A percentile compares a stretch with the other conserved stretches of the same genome.
phyloP scores from a whole-genome alignment of 2,888 invertebrate genomes.

The Leptopilina syphax region DNA sequence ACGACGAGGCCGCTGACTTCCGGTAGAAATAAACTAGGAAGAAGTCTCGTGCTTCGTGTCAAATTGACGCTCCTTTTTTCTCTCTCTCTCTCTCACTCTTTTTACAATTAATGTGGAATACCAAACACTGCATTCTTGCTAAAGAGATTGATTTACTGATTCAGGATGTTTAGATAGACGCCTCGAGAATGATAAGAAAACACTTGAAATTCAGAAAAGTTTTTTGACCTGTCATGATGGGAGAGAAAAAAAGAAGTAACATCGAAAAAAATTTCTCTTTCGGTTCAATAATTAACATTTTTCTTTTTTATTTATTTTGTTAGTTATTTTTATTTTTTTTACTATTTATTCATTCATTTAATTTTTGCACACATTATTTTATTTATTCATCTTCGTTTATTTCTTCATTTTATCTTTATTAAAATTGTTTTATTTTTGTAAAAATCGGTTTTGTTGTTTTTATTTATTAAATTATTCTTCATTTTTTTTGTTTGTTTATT shows the following conservation, averaged over 20 bases:
- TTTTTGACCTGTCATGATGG: not conserved
- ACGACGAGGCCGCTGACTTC: constrained; percentile 67
- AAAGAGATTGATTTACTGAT: constrained; percentile 24
- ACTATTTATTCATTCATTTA: too few relatives aligned
- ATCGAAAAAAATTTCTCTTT: too few relatives aligned
- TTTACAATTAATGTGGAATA: not conserved
- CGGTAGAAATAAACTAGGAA: constrained; percentile 61
- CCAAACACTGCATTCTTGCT: constrained; percentile 10
- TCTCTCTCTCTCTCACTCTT: not conserved
- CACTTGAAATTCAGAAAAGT: not conserved
- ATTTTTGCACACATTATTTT: too few relatives aligned
- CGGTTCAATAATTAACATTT: too few relatives aligned
- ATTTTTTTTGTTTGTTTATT: too few relatives aligned
- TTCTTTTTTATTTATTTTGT: too few relatives aligned
- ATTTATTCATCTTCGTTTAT: too few relatives aligned
- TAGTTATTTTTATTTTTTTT: too few relatives aligned
- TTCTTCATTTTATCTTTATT: too few relatives aligned
- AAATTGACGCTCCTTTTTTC: constrained; percentile 46
- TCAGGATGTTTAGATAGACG: not conserved
- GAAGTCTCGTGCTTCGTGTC: constrained; percentile 52
- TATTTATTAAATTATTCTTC: too few relatives aligned
- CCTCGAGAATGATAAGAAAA: not conserved
- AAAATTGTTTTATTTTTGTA: too few relatives aligned
- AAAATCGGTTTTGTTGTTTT: too few relatives aligned
- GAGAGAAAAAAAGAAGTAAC: not conserved